phyloP scores from a whole-genome alignment of 2,113 vertebrate species.

The Antechinus stuartii region DNA sequence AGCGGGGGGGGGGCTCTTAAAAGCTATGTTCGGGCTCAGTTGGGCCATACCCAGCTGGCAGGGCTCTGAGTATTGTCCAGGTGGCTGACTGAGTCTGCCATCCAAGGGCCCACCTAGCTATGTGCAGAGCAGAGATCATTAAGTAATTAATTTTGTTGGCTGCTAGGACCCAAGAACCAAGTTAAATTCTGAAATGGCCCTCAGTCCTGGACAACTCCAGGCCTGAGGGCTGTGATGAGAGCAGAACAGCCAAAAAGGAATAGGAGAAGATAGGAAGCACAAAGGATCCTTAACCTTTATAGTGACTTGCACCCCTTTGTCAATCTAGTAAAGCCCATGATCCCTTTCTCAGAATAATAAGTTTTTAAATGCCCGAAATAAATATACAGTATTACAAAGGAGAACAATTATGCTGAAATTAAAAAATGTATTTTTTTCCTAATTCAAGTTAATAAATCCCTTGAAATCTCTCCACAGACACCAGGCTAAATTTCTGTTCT shows the following conservation, averaged over 20 bases:
- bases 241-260: not conserved
- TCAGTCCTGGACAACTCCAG: too few species aligned
- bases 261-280: not conserved
- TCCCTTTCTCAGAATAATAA: not conserved
- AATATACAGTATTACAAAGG: not conserved
- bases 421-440: not conserved
- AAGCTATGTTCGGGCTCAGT: not conserved
- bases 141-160: not conserved
- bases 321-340: not conserved
- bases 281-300: not conserved
- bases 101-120: not conserved
- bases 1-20: not conserved
- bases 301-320: not conserved
- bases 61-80: not conserved
- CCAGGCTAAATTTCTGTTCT: not conserved
- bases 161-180: not conserved
- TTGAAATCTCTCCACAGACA: not conserved
- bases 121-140: not conserved
- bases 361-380: not conserved
- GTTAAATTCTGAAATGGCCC: not conserved
- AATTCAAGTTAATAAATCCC: not conserved
- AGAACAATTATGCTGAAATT: not conserved
- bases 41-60: not conserved
- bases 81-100: not conserved
- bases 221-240: too few species aligned